Evolutionary conservation across 2,113 vertebrate genomes (phyloP).

Genomic region (Brachypteracias leptosomus): DNA sequence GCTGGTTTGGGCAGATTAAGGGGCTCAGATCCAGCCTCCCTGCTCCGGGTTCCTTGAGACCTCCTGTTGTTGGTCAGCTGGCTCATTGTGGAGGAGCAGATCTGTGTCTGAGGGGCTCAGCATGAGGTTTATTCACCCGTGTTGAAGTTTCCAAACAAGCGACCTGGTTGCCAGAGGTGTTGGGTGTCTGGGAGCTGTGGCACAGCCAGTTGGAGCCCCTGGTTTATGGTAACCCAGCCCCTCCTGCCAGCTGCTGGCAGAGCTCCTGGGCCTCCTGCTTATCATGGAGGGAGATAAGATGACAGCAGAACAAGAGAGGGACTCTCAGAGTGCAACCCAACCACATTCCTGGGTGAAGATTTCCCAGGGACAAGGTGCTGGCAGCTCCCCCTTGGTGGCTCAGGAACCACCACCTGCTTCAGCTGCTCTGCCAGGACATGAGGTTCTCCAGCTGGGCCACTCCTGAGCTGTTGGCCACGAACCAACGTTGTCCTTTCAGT

Average conservation of each 20-base stretch:
- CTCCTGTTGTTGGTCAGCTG: background rate
- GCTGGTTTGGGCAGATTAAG: background rate
- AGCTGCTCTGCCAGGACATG: background rate
- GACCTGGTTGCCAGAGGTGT: background rate
- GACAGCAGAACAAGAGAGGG: background rate
- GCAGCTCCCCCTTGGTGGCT: background rate
- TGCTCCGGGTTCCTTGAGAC: background rate
- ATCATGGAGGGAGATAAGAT: background rate
- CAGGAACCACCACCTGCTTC: background rate
- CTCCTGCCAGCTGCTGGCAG: background rate
- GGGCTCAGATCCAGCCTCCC: background rate
- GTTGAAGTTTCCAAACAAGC: background rate
- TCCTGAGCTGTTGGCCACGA: accelerated
- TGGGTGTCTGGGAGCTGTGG: background rate
- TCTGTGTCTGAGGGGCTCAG: background rate
- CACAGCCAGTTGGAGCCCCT: background rate
- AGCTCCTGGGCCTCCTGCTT: background rate
- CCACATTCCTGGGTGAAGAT: background rate
- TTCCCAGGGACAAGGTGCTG: background rate
- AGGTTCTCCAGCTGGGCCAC: background rate
- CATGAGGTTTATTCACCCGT: background rate
- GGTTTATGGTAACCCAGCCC: background rate
- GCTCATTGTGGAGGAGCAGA: background rate
- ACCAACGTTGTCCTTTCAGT: background rate
- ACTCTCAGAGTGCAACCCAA: background rate